A percentile compares a stretch with the other conserved stretches of the same genome.
phyloP scores from a whole-genome alignment of 2,113 vertebrate species.

The Pituophis catenifer region DNA sequence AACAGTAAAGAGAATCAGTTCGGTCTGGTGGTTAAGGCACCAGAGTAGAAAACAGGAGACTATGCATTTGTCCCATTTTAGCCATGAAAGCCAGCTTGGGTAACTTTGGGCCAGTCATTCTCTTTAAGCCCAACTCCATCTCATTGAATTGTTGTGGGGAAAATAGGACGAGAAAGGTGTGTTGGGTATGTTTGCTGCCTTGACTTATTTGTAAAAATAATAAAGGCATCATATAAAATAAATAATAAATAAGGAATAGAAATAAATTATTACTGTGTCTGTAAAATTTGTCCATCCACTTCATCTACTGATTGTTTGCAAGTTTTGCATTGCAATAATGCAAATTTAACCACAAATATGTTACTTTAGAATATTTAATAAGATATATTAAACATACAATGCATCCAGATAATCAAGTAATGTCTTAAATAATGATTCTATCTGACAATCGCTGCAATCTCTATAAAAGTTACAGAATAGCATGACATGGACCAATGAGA shows the following conservation, averaged over 20 bases:
- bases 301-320: not conserved
- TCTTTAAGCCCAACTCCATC: too few species aligned
- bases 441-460: not conserved
- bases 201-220: not conserved
- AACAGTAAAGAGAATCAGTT: not conserved
- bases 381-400: not conserved
- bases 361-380: not conserved
- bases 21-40: too few species aligned
- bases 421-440: not conserved
- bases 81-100: too few species aligned
- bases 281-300: not conserved
- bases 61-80: too few species aligned
- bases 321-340: not conserved
- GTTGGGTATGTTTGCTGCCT: not conserved
- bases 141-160: too few species aligned
- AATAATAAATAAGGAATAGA: not conserved
- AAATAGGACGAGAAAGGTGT: not conserved
- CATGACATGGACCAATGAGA: not conserved
- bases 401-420: not conserved
- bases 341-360: not conserved
- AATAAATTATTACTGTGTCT: not conserved
- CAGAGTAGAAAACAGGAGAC: too few species aligned
- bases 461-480: not conserved
- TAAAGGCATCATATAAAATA: not conserved
- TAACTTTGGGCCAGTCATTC: too few species aligned